Evolutionary conservation across 2,888 invertebrate species (phyloP).

Genomic region (Margaritifera margaritifera): DNA sequence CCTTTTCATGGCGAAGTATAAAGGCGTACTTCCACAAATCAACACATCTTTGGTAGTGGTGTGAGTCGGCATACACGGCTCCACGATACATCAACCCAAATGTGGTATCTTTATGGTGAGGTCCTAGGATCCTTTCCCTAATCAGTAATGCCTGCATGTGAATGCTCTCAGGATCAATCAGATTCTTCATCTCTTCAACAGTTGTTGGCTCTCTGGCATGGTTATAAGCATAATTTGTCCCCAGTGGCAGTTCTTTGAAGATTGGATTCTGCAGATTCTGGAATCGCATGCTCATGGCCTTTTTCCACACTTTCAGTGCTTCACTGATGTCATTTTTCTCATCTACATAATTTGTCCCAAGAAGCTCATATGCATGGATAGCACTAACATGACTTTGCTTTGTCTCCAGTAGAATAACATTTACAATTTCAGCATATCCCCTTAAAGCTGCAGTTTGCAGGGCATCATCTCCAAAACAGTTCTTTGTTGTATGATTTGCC

Average conservation of each 20-base stretch:
- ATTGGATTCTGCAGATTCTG: constrained; percentile 29
- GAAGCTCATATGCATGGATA: constrained; percentile 90
- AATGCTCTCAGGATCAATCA: constrained; percentile 51
- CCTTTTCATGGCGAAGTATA: constrained; percentile 84
- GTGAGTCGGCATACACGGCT: constrained; percentile 76
- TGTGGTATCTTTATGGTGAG: constrained; percentile 89
- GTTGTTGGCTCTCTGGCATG: constrained; percentile 50
- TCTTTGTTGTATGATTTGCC: constrained; percentile 82
- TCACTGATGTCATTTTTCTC: constrained; percentile 83
- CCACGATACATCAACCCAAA: constrained; percentile 78
- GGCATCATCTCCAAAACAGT: constrained; percentile 90
- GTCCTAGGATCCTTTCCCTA: constrained; percentile 89
- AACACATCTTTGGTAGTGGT: constrained; percentile 85
- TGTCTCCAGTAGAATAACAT: constrained; percentile 79
- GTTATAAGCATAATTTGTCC: constrained; percentile 44
- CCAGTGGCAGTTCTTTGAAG: constrained; percentile 34
- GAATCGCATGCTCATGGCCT: constrained; percentile 81
- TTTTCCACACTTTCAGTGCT: constrained; percentile 79
- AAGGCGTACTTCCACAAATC: constrained; percentile 90
- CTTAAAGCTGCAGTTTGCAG: constrained; percentile 89
- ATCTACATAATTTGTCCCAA: constrained; percentile 90
- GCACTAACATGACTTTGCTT: constrained; percentile 81
- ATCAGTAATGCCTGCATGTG: constrained; percentile 88
- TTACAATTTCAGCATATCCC: constrained; percentile 75
- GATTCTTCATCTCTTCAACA: constrained; percentile 42